These are phyloP conservation scores for Spisula solida DNA, from an alignment of 2,888 invertebrate genomes.

Conservation along the genomic window DNA sequence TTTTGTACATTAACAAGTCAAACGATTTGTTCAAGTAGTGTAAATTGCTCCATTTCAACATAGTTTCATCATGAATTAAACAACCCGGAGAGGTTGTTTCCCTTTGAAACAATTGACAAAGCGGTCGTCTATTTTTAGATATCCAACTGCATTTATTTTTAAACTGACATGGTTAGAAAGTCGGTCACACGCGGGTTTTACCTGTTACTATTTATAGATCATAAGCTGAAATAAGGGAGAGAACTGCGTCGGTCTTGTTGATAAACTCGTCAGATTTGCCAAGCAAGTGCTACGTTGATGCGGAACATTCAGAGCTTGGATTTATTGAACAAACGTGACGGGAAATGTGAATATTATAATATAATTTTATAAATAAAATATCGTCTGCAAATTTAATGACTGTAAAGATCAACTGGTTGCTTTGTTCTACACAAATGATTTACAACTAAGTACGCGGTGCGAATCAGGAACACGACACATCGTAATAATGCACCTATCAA, in stretches of 20 bases:
- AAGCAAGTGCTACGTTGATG: too few relatives aligned
- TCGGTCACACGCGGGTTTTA: slow-evolving; percentile 38
- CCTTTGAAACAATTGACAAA: not conserved
- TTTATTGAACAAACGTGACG: too few relatives aligned
- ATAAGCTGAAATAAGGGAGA: slow-evolving; percentile 10
- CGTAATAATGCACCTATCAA: too few relatives aligned
- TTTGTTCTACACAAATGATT: not conserved
- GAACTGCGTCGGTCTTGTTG: slow-evolving; percentile 25
- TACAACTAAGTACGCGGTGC: not conserved
- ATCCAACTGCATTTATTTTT: slow-evolving; percentile 19
- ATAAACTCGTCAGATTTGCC: not conserved
- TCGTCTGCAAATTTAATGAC: not conserved
- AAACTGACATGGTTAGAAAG: slow-evolving; percentile 28
- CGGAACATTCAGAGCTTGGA: too few relatives aligned
- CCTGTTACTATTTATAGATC: slow-evolving; percentile 32
- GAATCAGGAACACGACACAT: too few relatives aligned
- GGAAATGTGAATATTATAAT: too few relatives aligned
- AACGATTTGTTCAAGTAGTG: too few relatives aligned
- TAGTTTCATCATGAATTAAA: too few relatives aligned
- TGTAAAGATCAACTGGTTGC: not conserved
- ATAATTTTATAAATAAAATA: not conserved
- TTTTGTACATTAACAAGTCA: too few relatives aligned
- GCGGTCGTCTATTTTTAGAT: slow-evolving; percentile 1
- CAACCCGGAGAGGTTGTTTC: too few relatives aligned
- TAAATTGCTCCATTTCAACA: too few relatives aligned